phyloP scores from a whole-genome alignment of 2,797 vertebrate genomes.

The Sebastes oblongus region DNA sequence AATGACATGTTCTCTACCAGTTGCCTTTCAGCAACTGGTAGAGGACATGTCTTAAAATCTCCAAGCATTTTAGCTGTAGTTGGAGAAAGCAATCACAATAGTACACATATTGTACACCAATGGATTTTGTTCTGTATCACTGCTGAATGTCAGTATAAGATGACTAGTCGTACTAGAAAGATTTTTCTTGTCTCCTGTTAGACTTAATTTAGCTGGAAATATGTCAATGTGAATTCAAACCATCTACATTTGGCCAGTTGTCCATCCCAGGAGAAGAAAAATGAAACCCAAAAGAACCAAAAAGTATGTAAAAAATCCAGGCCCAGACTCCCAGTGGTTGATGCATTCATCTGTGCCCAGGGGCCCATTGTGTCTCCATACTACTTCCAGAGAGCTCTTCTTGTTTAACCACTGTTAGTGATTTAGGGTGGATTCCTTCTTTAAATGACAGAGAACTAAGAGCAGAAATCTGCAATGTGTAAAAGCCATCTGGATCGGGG shows the following conservation, averaged over 20 bases:
- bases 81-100: neutral
- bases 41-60: neutral
- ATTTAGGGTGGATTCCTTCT: neutral
- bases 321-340: neutral
- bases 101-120: neutral
- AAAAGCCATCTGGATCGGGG: neutral
- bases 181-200: neutral
- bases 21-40: neutral
- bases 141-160: neutral
- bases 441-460: neutral
- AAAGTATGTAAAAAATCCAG: neutral
- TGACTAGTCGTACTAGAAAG: neutral
- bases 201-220: neutral
- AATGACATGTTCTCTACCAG: neutral
- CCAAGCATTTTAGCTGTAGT: neutral
- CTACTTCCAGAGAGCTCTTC: neutral
- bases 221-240: neutral
- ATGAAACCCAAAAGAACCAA: neutral
- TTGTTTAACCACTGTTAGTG: neutral
- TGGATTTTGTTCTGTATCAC: neutral
- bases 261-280: neutral
- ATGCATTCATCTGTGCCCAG: neutral
- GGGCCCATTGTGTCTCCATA: neutral
- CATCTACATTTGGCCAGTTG: neutral
- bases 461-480: neutral